These are phyloP conservation scores for Tupaia chinensis DNA, from an alignment of 2,113 vertebrate genomes.

Conservation along the genomic window DNA sequence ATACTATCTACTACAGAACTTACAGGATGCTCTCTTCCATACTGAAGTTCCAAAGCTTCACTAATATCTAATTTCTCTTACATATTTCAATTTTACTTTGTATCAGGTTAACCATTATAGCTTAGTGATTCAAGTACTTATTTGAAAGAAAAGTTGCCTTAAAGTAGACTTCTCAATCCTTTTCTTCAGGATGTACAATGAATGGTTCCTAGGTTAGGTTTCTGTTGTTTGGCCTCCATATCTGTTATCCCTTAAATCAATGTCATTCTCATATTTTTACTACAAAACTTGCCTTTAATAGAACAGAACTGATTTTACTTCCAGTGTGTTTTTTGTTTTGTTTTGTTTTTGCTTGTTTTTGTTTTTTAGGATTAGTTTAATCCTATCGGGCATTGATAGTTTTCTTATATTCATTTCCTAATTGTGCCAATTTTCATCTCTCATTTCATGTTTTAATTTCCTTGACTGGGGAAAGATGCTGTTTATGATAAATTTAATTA, in stretches of 20 bases:
- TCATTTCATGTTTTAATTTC: conserved; percentile 24
- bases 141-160: neutral
- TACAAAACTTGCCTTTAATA: neutral
- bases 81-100: neutral
- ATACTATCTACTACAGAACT: neutral
- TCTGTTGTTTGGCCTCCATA: neutral
- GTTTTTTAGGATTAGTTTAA: neutral
- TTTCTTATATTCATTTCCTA: neutral
- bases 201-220: too few relatives aligned
- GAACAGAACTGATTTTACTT: neutral
- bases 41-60: neutral
- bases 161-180: neutral
- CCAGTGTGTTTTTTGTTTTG: neutral
- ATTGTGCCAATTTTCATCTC: neutral
- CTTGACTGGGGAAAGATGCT: conserved; percentile 5
- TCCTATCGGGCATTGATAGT: neutral
- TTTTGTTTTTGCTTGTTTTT: neutral
- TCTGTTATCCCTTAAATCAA: neutral
- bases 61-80: neutral
- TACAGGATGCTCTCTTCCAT: neutral
- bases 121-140: neutral
- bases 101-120: neutral
- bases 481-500: neutral
- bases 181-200: neutral
- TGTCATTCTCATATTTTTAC: neutral